Conservation (phyloP, 2,113 vertebrate genomes). For the Seriola dumerili region DNA sequence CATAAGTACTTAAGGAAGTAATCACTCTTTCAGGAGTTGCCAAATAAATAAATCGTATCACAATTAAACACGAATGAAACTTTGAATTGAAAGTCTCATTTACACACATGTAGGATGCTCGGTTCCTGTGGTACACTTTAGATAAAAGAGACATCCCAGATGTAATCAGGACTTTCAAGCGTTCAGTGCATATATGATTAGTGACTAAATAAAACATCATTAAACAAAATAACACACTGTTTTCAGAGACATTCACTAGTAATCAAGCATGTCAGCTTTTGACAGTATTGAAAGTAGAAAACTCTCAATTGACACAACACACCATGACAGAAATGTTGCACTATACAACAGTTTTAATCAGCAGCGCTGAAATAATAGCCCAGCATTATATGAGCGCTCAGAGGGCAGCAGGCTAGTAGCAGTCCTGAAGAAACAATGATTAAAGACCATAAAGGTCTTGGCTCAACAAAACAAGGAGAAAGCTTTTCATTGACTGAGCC, state of each 20-base stretch:
- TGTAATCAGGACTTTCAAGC: background rate
- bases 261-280: background rate
- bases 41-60: too few species aligned
- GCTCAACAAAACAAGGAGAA: constrained; percentile 40
- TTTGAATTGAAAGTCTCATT: too few species aligned
- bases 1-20: too few species aligned
- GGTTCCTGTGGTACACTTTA: too few species aligned
- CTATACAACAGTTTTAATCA: constrained; percentile 2
- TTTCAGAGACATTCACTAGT: background rate
- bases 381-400: background rate
- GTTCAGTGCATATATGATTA: background rate
- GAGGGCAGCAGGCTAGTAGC: background rate
- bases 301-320: background rate
- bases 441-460: constrained; percentile 17
- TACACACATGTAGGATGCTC: too few species aligned
- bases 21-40: too few species aligned
- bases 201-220: background rate
- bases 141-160: background rate
- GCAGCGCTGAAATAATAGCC: background rate
- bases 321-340: background rate
- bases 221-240: background rate
- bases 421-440: constrained; percentile 29
- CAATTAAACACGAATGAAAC: too few species aligned
- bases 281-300: background rate
- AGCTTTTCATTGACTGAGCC: constrained; percentile 24